Evolutionary conservation across 1,140 invertebrate species (phyloP).

Genomic region (Mylabris phalerata): DNA sequence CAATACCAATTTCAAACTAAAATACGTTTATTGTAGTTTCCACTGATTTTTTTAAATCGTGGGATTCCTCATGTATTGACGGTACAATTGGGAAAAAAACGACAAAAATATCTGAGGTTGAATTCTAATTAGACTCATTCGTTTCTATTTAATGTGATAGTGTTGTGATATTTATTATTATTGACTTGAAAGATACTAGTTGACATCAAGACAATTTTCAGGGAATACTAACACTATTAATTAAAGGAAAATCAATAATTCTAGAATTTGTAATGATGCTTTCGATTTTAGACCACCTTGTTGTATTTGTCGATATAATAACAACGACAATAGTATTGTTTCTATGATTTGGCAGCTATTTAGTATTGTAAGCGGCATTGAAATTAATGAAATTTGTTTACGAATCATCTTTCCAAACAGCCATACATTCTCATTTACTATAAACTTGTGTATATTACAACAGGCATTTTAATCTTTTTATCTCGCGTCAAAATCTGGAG

Average conservation of each 20-base stretch:
- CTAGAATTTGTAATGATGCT: too few species aligned
- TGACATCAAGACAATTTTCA: constrained; percentile 2
- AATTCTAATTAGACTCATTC: constrained; percentile 9
- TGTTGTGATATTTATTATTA: constrained; percentile 13
- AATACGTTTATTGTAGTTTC: too few species aligned
- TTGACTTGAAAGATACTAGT: constrained; percentile 1
- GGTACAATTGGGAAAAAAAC: too few species aligned
- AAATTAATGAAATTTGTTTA: constrained; percentile 10
- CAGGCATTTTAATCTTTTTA: constrained; percentile 15
- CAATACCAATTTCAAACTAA: too few species aligned
- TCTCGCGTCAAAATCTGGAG: constrained; percentile 15
- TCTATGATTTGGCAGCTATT: too few species aligned
- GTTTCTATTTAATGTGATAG: constrained; percentile 2
- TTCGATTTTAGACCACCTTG: too few species aligned
- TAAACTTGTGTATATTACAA: constrained; percentile 4
- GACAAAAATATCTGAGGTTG: background rate
- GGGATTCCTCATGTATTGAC: too few species aligned
- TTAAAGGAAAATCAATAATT: background rate
- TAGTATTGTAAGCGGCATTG: background rate
- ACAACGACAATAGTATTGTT: too few species aligned
- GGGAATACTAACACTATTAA: constrained; percentile 10
- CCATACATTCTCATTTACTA: constrained; percentile 2
- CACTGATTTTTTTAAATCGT: too few species aligned
- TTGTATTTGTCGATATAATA: too few species aligned
- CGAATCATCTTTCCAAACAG: constrained; percentile 1